Conservation (phyloP, 2,888 invertebrate genomes). For the Standfussiana lucernea region DNA sequence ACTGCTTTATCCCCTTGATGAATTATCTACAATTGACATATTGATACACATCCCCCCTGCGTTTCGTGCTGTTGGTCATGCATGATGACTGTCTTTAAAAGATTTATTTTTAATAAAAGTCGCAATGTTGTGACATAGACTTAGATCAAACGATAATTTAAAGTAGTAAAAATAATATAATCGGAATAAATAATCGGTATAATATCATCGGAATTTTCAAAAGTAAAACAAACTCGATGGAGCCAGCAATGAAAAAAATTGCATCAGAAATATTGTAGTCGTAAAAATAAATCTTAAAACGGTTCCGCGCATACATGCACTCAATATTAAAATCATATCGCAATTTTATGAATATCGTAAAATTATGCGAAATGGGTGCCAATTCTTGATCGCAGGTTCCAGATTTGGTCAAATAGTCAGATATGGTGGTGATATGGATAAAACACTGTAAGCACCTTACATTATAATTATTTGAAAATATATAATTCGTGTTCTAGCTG, state of each 20-base stretch:
- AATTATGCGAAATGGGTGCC: background rate
- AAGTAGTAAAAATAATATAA: background rate
- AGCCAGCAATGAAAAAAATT: background rate
- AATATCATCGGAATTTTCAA: background rate
- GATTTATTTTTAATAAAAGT: background rate
- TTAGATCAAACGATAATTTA: background rate
- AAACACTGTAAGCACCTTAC: background rate
- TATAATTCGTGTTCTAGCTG: no score
- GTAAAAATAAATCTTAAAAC: background rate
- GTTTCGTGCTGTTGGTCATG: no score
- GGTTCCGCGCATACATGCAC: background rate
- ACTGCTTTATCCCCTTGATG: no score
- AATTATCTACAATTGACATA: no score
- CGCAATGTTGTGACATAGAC: background rate
- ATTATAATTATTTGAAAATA: background rate
- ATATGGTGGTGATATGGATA: background rate
- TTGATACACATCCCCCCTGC: no score
- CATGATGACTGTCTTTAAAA: background rate
- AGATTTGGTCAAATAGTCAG: background rate
- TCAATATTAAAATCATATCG: background rate
- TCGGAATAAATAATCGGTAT: no score
- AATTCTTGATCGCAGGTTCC: background rate
- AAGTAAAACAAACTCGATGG: background rate
- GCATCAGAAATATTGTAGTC: background rate
- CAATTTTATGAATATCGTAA: constrained; percentile 9